phyloP scores from a whole-genome alignment of 2,797 vertebrate genomes.

The Florisuga fusca region DNA sequence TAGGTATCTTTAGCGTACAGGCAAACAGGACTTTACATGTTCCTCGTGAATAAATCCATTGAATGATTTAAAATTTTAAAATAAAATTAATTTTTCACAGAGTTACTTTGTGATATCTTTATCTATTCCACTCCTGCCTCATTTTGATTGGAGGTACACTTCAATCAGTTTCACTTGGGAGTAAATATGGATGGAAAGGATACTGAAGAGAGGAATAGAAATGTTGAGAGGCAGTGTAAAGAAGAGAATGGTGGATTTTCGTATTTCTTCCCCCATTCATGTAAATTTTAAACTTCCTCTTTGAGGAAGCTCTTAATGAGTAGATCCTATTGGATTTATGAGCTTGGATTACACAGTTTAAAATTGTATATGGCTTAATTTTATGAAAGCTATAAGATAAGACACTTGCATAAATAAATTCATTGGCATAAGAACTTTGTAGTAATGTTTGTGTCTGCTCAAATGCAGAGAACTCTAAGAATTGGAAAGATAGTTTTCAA shows the following conservation, averaged over 20 bases:
- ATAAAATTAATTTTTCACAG: neutral
- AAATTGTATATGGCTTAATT: neutral
- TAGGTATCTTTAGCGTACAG: neutral
- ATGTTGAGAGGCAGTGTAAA: neutral
- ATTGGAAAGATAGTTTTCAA: neutral
- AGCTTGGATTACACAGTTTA: neutral
- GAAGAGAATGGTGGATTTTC: neutral
- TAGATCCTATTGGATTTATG: neutral
- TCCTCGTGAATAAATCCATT: neutral
- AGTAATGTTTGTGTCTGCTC: neutral
- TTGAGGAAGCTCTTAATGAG: neutral
- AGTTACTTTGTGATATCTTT: neutral
- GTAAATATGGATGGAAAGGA: neutral
- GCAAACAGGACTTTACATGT: neutral
- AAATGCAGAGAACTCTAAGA: neutral
- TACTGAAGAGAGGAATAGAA: neutral
- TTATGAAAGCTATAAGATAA: neutral
- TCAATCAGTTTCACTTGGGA: neutral
- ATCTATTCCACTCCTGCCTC: neutral
- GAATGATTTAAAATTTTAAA: neutral
- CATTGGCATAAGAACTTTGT: neutral
- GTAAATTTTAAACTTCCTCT: neutral
- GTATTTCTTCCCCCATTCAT: neutral
- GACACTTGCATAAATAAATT: neutral
- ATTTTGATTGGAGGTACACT: neutral